Base-by-base conservation (phyloP, 2,113 vertebrate species). In the Embiotoca jacksoni region DNA sequence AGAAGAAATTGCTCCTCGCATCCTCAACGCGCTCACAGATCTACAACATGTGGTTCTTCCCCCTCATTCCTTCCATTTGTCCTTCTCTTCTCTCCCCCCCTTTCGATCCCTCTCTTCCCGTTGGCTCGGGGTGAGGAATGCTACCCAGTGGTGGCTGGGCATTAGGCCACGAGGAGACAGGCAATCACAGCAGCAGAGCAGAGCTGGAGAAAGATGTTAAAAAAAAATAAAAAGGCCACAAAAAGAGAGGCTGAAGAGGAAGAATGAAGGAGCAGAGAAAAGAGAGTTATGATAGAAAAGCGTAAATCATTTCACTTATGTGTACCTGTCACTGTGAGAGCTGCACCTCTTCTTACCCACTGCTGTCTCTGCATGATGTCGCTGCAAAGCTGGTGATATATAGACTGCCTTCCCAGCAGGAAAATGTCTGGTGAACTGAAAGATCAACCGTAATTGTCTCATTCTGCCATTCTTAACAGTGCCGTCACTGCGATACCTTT, bases 91-190 rank as follows among this genome's bases (percentile, higher is more conserved):
- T 23, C 23, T 23, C 64, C 57, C 71, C 66, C 35, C 32, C 33
- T 6, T 53, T 30, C 16, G 0, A 70, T 80, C 84, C 72, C 79
- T 81, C 75, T 83, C 84, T 84, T 81, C 88, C 76, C 64, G 2
- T 58, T 88, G 87, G 87, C 86, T 90, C 87, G 54, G 73, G 72
- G 73, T 75, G 62, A 83, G 86, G 93, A 94, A 94, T 93, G 93
- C 87, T 92, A 84, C 87, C 85, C 91, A 86, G 89, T 83, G 80
- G 88, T 86, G 89, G 92, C 88, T 82, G 91, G 94, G 93, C 92
- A 88, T 41, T 16, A 36, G 69, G 92, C 93, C 92, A 92, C n/a
- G 52, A 77, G 84, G 82, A 93, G 90, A 92, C 86, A 84, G 81
- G 82, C 86, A 79, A 78, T 87, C 70, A 80, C 70, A 82, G 79